phyloP scores from a whole-genome alignment of 2,888 invertebrate species.

The Noctua janthe region DNA sequence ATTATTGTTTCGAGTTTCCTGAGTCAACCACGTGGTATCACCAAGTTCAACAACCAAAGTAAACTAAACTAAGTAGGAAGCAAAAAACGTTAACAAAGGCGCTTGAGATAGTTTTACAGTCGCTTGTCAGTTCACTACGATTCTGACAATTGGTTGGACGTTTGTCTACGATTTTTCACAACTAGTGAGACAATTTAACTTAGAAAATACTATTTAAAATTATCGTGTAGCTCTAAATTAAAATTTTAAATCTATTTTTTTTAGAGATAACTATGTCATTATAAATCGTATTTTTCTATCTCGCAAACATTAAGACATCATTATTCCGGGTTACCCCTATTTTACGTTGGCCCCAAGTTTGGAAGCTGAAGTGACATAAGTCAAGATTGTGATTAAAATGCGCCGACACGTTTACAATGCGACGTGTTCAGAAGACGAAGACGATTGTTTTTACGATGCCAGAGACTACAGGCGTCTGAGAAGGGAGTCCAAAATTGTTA shows the following conservation, averaged over 20 bases:
- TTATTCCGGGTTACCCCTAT: neutral
- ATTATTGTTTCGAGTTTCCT: constrained; percentile 64
- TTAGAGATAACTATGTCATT: neutral
- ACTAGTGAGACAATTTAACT: neutral
- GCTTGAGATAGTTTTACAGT: constrained; percentile 53
- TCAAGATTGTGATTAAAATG: constrained; percentile 72
- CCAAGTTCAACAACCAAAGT: constrained; percentile 43
- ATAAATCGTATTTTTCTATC: neutral
- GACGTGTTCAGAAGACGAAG: constrained; percentile 75
- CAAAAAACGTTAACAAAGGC: constrained; percentile 55
- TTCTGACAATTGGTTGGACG: constrained; percentile 58
- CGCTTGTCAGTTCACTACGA: constrained; percentile 51
- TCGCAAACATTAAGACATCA: neutral
- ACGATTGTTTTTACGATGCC: constrained; percentile 69
- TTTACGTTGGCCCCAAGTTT: neutral
- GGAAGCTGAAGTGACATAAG: constrained; percentile 54
- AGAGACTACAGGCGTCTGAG: constrained; percentile 77
- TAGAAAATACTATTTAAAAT: neutral
- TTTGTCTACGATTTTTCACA: constrained; percentile 16
- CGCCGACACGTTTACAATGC: constrained; percentile 77
- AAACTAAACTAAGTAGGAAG: constrained; percentile 45
- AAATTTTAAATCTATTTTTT: too few relatives aligned
- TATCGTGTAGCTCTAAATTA: neutral
- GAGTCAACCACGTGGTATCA: constrained; percentile 47
- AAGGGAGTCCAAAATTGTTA: constrained; percentile 80